Conservation (phyloP, 2,113 vertebrate species). For the Pelmatolapia mariae region DNA sequence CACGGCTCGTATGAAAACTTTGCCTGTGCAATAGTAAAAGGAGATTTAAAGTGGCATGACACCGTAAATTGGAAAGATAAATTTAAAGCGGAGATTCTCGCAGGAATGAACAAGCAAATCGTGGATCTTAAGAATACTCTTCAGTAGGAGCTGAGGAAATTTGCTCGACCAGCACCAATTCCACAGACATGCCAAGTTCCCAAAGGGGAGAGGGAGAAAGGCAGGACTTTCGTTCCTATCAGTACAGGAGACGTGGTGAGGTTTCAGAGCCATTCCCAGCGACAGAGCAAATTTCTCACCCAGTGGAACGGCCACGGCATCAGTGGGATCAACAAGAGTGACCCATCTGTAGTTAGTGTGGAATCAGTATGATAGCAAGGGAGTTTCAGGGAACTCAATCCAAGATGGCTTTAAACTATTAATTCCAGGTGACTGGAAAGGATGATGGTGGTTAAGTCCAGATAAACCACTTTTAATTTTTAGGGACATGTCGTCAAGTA, state of each 20-base stretch:
- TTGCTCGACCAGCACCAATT: not conserved
- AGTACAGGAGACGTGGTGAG: not conserved
- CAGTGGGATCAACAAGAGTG: not conserved
- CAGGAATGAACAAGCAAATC: not conserved
- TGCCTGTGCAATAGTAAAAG: not conserved
- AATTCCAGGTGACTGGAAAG: not conserved
- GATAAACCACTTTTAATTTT: not conserved
- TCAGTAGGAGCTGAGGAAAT: not conserved
- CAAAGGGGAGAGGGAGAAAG: not conserved
- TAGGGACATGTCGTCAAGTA: not conserved
- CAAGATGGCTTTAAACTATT: not conserved
- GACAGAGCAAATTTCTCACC: not conserved
- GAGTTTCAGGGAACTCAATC: fast-evolving
- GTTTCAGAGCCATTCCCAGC: not conserved
- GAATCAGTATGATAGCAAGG: not conserved
- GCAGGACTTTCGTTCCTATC: not conserved
- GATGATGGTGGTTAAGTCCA: not conserved
- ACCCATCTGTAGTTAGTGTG: not conserved
- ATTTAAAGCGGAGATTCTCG: not conserved
- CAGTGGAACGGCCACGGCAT: not conserved
- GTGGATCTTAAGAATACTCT: not conserved
- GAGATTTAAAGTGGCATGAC: not conserved
- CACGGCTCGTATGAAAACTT: not conserved
- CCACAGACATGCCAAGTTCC: not conserved
- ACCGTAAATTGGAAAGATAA: too few relatives aligned